Conservation (phyloP, 2,888 invertebrate genomes). For the Lymantria dispar region DNA sequence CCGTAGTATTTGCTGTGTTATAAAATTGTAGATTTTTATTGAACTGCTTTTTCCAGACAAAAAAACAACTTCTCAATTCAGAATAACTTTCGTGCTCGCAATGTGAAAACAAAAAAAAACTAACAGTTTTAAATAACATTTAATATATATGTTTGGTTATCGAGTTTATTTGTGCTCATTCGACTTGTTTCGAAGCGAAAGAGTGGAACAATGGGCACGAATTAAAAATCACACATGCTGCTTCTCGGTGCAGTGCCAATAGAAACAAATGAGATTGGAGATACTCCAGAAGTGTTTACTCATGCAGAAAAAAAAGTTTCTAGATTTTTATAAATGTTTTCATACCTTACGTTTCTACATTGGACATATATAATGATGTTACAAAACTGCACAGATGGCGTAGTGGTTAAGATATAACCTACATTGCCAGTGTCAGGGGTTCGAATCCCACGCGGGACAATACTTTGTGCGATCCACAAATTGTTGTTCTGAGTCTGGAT, state of each 20-base stretch:
- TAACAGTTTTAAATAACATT: slow-evolving; percentile 22
- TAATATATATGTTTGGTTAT: slow-evolving; percentile 34
- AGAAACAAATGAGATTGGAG: slow-evolving; percentile 62
- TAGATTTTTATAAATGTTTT: slow-evolving; percentile 2
- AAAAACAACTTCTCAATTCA: slow-evolving; percentile 20
- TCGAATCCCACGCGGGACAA: too few species aligned
- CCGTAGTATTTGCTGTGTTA: slow-evolving; percentile 32
- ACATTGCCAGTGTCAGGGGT: too few species aligned
- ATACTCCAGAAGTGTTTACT: slow-evolving; percentile 46
- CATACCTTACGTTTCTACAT: slow-evolving; percentile 9
- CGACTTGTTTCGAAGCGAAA: slow-evolving; percentile 59
- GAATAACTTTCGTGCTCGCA: slow-evolving; percentile 11
- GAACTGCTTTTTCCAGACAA: slow-evolving; percentile 24
- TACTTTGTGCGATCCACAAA: too few species aligned
- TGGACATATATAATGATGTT: too few species aligned
- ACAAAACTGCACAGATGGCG: too few species aligned
- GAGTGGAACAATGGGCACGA: slow-evolving; percentile 57
- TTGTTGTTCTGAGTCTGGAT: too few species aligned
- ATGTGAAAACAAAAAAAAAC: slow-evolving; percentile 20
- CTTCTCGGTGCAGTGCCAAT: slow-evolving; percentile 57
- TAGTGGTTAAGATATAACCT: too few species aligned
- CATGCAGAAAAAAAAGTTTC: slow-evolving; percentile 17
- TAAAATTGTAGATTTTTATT: slow-evolving; percentile 40
- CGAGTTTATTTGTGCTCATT: slow-evolving; percentile 59
- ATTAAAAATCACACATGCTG: slow-evolving; percentile 67